phyloP scores from a whole-genome alignment of 53 echinoderm and acorn worm species.

The Paracentrotus lividus region DNA sequence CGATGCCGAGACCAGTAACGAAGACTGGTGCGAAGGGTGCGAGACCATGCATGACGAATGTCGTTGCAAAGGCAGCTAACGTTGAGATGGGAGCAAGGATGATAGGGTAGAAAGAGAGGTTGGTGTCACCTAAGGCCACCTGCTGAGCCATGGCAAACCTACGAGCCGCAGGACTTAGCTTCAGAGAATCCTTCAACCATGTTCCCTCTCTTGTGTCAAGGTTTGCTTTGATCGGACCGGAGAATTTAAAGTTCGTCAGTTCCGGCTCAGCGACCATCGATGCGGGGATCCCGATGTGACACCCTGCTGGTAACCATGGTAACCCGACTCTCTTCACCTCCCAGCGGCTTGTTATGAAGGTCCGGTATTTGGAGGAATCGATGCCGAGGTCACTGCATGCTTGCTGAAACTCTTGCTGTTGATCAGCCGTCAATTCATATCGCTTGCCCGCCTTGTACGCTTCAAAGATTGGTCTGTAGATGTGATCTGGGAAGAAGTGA shows the following conservation, averaged over 20 bases:
- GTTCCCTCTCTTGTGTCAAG: slow-evolving; percentile 84
- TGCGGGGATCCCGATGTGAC: slow-evolving; percentile 86
- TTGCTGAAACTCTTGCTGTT: slow-evolving; percentile 80
- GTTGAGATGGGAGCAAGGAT: slow-evolving; percentile 78
- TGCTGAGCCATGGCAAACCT: slow-evolving; percentile 89
- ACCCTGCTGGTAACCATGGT: slow-evolving; percentile 87
- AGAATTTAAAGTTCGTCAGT: slow-evolving; percentile 70
- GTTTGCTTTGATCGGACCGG: slow-evolving; percentile 73
- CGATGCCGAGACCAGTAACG: slow-evolving; percentile 65
- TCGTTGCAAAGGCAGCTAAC: slow-evolving; percentile 72
- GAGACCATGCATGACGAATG: slow-evolving; percentile 71
- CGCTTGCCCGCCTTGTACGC: slow-evolving; percentile 79
- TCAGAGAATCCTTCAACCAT: slow-evolving; percentile 74
- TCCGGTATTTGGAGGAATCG: slow-evolving; percentile 63
- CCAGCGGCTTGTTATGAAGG: slow-evolving; percentile 81
- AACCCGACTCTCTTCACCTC: slow-evolving; percentile 77
- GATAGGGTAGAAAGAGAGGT: slow-evolving; percentile 74
- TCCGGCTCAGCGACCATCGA: slow-evolving; percentile 76
- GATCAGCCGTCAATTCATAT: slow-evolving; percentile 40
- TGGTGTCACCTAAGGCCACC: slow-evolving; percentile 68
- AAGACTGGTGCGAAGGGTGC: slow-evolving; percentile 73
- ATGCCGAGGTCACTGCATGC: slow-evolving; percentile 77
- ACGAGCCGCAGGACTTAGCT: slow-evolving; percentile 77
- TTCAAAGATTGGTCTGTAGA: slow-evolving; percentile 81
- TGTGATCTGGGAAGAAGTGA: slow-evolving; percentile 78